Evolutionary conservation across 2,113 vertebrate species (phyloP).

Genomic region (Accipiter virgatus): DNA sequence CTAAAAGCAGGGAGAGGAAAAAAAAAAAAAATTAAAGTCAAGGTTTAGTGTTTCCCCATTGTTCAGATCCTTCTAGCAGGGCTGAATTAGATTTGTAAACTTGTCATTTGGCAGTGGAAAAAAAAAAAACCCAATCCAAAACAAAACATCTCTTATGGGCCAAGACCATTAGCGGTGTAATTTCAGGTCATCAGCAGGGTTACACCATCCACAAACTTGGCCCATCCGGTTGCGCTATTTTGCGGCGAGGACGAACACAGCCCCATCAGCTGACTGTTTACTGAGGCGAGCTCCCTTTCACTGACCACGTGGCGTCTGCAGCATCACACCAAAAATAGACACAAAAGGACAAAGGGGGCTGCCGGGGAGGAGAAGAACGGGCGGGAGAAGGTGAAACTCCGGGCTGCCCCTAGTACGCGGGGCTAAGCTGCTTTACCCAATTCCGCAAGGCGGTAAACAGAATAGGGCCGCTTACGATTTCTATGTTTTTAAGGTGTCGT

Average conservation of each 20-base stretch:
- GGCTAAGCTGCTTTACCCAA: conserved; percentile 48
- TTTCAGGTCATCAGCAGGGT: background rate
- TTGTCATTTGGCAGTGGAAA: rapidly evolving
- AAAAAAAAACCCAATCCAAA: background rate
- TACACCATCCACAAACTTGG: conserved; percentile 18
- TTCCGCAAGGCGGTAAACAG: conserved; percentile 34
- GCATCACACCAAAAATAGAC: conserved; percentile 77
- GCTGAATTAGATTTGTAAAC: background rate
- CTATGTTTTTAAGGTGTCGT: background rate
- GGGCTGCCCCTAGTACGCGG: background rate
- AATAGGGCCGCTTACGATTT: background rate
- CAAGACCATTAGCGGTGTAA: background rate
- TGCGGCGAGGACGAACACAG: conserved; percentile 1
- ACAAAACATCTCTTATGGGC: background rate
- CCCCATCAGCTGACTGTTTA: conserved; percentile 72
- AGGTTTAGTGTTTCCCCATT: background rate
- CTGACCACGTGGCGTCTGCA: conserved; percentile 74
- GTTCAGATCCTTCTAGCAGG: background rate
- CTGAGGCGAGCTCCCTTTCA: conserved; percentile 59
- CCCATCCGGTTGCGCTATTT: background rate
- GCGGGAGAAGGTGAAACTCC: conserved; percentile 45
- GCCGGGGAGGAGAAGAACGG: conserved; percentile 23
- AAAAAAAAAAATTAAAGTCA: background rate
- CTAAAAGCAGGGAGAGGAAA: conserved; percentile 27
- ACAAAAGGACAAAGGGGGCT: conserved; percentile 71